Conservation (phyloP, 2,888 invertebrate genomes). For the Idaea dimidiata region DNA sequence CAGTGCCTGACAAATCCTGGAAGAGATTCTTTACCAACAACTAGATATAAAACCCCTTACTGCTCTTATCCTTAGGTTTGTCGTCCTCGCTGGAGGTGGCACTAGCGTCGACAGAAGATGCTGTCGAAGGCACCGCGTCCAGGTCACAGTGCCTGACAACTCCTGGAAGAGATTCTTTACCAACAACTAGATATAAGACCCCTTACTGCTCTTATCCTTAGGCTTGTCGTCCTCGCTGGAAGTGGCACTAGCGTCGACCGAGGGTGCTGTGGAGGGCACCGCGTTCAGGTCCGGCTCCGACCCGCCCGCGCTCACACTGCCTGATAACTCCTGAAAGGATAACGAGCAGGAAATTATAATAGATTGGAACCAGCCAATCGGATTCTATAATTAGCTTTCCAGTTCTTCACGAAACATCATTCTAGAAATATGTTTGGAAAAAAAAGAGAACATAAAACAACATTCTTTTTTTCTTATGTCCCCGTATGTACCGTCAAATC, state of each 20-base stretch:
- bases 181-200: too few relatives aligned
- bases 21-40: too few relatives aligned
- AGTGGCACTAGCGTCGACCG: conserved; percentile 60
- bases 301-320: conserved; percentile 67
- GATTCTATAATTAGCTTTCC: too few relatives aligned
- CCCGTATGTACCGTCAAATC: too few relatives aligned
- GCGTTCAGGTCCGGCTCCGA: conserved; percentile 74
- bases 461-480: too few relatives aligned
- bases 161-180: conserved; percentile 58
- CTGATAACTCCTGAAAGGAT: conserved; percentile 66
- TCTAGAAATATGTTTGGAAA: too few relatives aligned
- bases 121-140: conserved; percentile 59
- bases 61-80: conserved; percentile 80
- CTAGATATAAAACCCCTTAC: conserved; percentile 36
- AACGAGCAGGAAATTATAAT: too few relatives aligned
- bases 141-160: conserved; percentile 68
- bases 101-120: conserved; percentile 55
- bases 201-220: conserved; percentile 73
- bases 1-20: conserved; percentile 68
- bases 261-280: conserved; percentile 52
- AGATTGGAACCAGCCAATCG: background rate
- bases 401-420: too few relatives aligned
- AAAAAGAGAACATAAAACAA: too few relatives aligned
- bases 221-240: conserved; percentile 83
- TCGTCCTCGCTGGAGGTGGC: conserved; percentile 80